Conservation (phyloP, 37 sponge, comb jelly and placozoan species). For the Cliona cf. orientalis region DNA sequence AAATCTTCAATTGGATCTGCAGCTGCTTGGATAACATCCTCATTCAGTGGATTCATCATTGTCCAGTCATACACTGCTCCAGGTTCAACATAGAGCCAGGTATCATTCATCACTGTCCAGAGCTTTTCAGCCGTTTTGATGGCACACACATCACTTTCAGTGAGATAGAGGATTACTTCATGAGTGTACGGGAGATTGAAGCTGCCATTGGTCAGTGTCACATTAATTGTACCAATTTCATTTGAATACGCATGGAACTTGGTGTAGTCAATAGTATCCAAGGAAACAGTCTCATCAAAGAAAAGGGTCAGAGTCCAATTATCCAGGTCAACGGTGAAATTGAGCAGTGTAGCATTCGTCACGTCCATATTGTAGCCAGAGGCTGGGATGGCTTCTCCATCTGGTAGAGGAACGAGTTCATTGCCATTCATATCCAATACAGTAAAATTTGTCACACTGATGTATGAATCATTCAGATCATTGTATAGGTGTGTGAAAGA, state of each 20-base stretch:
- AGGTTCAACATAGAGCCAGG: constrained; percentile 72
- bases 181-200: constrained; percentile 65
- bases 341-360: constrained; percentile 69
- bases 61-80: constrained; percentile 87
- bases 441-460: constrained; percentile 52
- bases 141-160: constrained; percentile 63
- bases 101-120: constrained; percentile 75
- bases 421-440: constrained; percentile 88
- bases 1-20: constrained; percentile 64
- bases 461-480: constrained; percentile 67
- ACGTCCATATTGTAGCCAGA: constrained; percentile 59
- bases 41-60: constrained; percentile 68
- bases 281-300: constrained; percentile 84
- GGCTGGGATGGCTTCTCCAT: constrained; percentile 53
- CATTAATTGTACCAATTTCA: constrained; percentile 56
- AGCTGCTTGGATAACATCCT: constrained; percentile 22
- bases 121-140: constrained; percentile 76
- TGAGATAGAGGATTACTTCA: constrained; percentile 54
- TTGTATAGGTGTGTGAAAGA: constrained; percentile 78
- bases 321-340: constrained; percentile 90
- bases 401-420: constrained; percentile 45
- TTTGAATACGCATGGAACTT: constrained; percentile 75
- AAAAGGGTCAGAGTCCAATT: constrained; percentile 57
- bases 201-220: constrained; percentile 75
- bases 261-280: constrained; percentile 68